These are phyloP conservation scores for Caenorhabditis sp. DNA, from an alignment of 2,888 invertebrate genomes.

Conservation along the genomic window DNA sequence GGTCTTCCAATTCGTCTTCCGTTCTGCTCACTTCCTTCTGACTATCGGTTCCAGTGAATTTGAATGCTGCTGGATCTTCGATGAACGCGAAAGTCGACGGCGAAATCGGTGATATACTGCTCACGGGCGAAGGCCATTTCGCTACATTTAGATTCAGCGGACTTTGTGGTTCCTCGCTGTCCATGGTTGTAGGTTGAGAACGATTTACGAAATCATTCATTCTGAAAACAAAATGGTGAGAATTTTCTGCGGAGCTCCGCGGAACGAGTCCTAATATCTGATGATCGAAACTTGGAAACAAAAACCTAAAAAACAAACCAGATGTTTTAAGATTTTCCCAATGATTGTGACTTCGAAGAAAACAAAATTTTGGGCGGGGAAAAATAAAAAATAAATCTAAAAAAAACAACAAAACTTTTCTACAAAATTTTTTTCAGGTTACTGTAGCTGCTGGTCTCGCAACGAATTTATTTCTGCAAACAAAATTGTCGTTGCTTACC, in stretches of 20 bases:
- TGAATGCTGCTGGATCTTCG: constrained; percentile 27
- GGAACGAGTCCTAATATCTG: too few species aligned
- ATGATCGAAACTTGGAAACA: neutral
- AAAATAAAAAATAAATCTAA: neutral
- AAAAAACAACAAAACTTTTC: neutral
- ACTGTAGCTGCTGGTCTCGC: constrained; percentile 47
- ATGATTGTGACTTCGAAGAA: too few species aligned
- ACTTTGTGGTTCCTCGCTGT: neutral
- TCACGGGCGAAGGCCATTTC: constrained; percentile 7
- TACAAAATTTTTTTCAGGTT: constrained; percentile 11
- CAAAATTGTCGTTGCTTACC: constrained; percentile 17
- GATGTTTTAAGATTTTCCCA: too few species aligned
- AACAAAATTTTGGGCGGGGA: neutral
- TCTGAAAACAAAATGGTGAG: constrained; percentile 12
- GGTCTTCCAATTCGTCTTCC: neutral
- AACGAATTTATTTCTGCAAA: constrained; percentile 27
- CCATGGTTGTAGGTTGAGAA: neutral
- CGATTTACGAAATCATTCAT: constrained; percentile 32
- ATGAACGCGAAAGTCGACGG: constrained; percentile 40
- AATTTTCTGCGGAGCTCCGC: neutral
- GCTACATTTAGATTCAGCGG: constrained; percentile 15
- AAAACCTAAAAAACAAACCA: too few species aligned
- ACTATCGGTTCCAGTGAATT: constrained; percentile 3
- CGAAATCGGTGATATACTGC: neutral
- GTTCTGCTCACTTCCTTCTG: neutral